phyloP scores from a whole-genome alignment of 2,888 invertebrate genomes.

The Linnaemya vulpina region DNA sequence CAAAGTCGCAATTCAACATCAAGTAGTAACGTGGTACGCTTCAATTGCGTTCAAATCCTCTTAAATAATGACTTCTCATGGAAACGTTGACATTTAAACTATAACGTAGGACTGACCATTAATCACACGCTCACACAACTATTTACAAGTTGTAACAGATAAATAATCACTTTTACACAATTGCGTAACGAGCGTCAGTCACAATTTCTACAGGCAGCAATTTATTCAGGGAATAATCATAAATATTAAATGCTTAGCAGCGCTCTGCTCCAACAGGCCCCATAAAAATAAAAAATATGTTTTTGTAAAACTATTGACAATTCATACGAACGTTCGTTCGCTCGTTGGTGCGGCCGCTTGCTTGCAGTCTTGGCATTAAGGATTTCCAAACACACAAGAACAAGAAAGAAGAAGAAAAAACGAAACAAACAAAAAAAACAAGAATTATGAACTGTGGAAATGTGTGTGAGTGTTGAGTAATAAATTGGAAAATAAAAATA shows the following conservation, averaged over 20 bases:
- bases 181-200: conserved; percentile 48
- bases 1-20: not conserved
- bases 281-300: conserved; percentile 6
- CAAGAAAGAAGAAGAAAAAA: no score
- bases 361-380: conserved; percentile 6
- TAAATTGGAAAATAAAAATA: conserved; percentile 66
- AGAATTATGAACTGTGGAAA: conserved; percentile 58
- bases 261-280: conserved; percentile 3
- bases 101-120: conserved; percentile 38
- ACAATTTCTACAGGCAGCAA: conserved; percentile 26
- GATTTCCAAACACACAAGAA: no score
- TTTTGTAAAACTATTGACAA: conserved; percentile 56
- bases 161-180: conserved; percentile 57
- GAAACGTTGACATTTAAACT: conserved; percentile 37
- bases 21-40: not conserved
- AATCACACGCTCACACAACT: conserved; percentile 50
- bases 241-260: conserved; percentile 5
- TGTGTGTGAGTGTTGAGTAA: conserved; percentile 46
- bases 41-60: conserved; percentile 7
- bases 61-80: conserved; percentile 40
- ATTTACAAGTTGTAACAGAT: conserved; percentile 52
- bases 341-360: not conserved
- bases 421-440: not conserved
- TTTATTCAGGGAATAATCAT: conserved; percentile 17
- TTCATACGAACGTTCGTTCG: conserved; percentile 1